phyloP scores from a whole-genome alignment of 1,140 invertebrate genomes.

The Bombus huntii region DNA sequence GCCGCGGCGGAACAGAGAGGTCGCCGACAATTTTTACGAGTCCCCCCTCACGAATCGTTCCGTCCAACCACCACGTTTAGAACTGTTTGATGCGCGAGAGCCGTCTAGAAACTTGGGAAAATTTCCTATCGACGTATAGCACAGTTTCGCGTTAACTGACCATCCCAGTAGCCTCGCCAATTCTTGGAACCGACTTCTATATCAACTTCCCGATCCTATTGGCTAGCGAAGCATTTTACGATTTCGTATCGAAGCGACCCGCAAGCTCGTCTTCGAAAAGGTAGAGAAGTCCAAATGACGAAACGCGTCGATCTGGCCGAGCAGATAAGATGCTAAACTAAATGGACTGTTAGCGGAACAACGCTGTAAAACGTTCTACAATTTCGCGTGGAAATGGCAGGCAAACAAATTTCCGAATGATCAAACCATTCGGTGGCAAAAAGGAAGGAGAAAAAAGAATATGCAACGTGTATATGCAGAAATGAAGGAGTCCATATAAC shows the following conservation, averaged over 20 bases:
- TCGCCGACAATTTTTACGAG: slow-evolving; percentile 16
- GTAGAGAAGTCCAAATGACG: accelerated
- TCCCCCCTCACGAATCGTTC: background rate
- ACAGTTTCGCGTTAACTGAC: background rate
- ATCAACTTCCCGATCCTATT: too few species aligned
- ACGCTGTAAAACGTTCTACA: background rate
- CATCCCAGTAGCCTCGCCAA: background rate
- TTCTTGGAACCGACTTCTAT: too few species aligned
- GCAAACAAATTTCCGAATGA: background rate
- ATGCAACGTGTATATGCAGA: background rate
- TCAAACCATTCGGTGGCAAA: accelerated
- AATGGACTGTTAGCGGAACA: background rate
- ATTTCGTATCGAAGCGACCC: too few species aligned
- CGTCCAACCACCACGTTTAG: background rate
- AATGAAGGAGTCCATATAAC: background rate
- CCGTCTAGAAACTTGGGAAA: background rate
- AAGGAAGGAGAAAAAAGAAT: too few species aligned
- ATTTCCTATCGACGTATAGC: background rate
- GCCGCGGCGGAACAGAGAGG: background rate
- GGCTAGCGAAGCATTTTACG: too few species aligned
- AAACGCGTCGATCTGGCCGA: too few species aligned
- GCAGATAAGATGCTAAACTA: background rate
- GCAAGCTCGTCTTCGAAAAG: too few species aligned
- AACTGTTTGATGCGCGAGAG: background rate
- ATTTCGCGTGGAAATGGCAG: background rate